Evolutionary conservation across 2,888 invertebrate genomes (phyloP), one percentile per base, ranked within the genome.

Genomic region (Myopa tessellatipennis): DNA sequence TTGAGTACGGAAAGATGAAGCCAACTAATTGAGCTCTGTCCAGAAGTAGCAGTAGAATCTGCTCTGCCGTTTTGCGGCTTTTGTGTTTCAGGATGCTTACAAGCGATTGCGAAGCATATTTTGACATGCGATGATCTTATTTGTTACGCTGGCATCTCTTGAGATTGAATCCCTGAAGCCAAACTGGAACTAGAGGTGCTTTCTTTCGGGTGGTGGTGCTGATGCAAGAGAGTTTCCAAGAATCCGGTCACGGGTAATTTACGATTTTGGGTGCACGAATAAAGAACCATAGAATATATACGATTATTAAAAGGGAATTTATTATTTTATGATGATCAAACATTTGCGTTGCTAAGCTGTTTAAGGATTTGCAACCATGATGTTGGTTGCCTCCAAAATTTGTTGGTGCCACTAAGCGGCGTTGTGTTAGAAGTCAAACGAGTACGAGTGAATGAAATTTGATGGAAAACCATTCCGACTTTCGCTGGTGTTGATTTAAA

Each of bases 331-430:
- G 63, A 74, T 63, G 65, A 50, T 74, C 74, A 74, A 74, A 74
- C 74, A 74, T 63, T 74, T 50, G 63, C 74, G 36, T 63, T 74
- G 65, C 34, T 65, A 74, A 74, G 74, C 74, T 52, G 74, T 40
- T 74, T 63, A 74, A 10, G 58, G 58, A 50, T 26, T 10, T 26
- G 26, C 26, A 26, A 26, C 2, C 26, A 26, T 26, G 26, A 26
- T 1, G 2, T 26, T 26, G 26, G 26, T 26, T 26, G 26, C 26
- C 26, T 26, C 26, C 26, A 26, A 26, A 26, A 26, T 26, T 26
- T 26, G 26, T 1, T 26, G 26, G 26, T 26, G 26, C 26, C 26
- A 26, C 26, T 26, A 26, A 26, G 26, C 26, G 26, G 26, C 26
- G 1, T 26, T 26, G 26, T 26, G 26, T 26, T 2, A 26, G 26